A percentile compares a stretch with the other conserved stretches of the same genome.
Conservation (phyloP, 1,140 invertebrate species). For the Drosophila grimshawi region DNA sequence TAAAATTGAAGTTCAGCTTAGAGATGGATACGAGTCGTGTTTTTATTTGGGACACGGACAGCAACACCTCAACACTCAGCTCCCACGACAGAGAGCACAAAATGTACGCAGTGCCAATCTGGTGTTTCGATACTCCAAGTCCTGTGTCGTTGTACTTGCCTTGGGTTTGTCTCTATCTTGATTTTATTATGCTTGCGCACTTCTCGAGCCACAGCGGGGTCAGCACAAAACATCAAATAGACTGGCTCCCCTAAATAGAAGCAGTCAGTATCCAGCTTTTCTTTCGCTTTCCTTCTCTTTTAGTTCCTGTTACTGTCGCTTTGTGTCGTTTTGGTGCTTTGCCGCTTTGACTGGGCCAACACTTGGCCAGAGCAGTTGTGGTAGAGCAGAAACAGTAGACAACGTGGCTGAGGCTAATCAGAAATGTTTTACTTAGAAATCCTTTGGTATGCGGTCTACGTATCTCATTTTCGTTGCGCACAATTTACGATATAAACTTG, state of each 20-base stretch:
- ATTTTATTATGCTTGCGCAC: slow-evolving; percentile 81
- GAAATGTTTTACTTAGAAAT: slow-evolving; percentile 82
- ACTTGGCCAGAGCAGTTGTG: slow-evolving; percentile 26
- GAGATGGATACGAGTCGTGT: background rate
- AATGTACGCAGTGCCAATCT: background rate
- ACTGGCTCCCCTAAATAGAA: slow-evolving; percentile 29
- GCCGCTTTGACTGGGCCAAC: slow-evolving; percentile 19
- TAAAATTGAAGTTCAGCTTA: background rate
- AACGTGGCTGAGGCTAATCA: slow-evolving; percentile 61
- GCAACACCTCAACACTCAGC: background rate
- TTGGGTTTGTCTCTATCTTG: slow-evolving; percentile 65
- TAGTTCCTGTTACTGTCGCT: slow-evolving; percentile 1
- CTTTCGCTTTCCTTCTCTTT: background rate
- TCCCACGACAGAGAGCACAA: background rate
- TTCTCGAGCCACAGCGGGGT: slow-evolving; percentile 76
- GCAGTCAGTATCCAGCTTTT: slow-evolving; percentile 1
- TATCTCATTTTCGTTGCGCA: slow-evolving; percentile 81
- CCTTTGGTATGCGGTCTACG: slow-evolving; percentile 80
- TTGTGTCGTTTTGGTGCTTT: slow-evolving; percentile 15
- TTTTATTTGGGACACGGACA: no score
- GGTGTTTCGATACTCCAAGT: slow-evolving; percentile 6
- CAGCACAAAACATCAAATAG: slow-evolving; percentile 79
- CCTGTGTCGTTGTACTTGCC: slow-evolving; percentile 17
- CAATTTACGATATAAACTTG: slow-evolving; percentile 78
- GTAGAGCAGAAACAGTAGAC: slow-evolving; percentile 6